Percentiles rank a stretch among this genome's conserved stretches.
phyloP scores from a whole-genome alignment of 2,888 invertebrate species.

The Brachynemurus nebulosus region DNA sequence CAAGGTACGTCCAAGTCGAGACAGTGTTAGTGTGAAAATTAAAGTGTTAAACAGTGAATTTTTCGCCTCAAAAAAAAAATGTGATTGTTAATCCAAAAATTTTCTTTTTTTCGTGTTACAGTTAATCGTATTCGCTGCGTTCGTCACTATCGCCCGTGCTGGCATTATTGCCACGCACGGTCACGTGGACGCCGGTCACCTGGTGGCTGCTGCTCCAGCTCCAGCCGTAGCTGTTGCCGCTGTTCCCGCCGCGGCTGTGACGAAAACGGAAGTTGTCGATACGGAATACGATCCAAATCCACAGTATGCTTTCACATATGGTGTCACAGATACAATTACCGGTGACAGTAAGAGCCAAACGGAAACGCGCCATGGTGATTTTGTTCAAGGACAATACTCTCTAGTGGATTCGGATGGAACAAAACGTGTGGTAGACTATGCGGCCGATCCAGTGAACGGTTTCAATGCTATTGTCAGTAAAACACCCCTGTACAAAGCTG shows the following conservation, averaged over 20 bases:
- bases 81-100: too few species aligned
- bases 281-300: constrained; percentile 36
- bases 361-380: constrained; percentile 38
- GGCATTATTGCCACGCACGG: constrained; percentile 13
- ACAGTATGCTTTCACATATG: constrained; percentile 40
- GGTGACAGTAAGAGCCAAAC: constrained; percentile 41
- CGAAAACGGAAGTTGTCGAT: constrained; percentile 11
- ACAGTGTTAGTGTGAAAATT: too few species aligned
- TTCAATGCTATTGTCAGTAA: constrained; percentile 43
- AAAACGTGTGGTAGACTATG: constrained; percentile 39
- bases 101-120: too few species aligned
- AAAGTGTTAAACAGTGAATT: too few species aligned
- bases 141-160: constrained; percentile 19
- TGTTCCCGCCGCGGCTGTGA: constrained; percentile 26
- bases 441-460: constrained; percentile 41
- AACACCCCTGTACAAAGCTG: constrained; percentile 26
- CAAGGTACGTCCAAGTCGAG: too few species aligned
- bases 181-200: constrained; percentile 20
- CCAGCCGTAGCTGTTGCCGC: constrained; percentile 26
- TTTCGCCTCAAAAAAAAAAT: too few species aligned
- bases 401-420: constrained; percentile 41
- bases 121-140: constrained; percentile 13
- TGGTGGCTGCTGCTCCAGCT: constrained; percentile 25
- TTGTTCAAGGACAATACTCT: constrained; percentile 40
- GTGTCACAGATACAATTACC: constrained; percentile 38